Evolutionary conservation across 2,797 vertebrate species (phyloP).

Genomic region (Paramormyrops hopkinsi): DNA sequence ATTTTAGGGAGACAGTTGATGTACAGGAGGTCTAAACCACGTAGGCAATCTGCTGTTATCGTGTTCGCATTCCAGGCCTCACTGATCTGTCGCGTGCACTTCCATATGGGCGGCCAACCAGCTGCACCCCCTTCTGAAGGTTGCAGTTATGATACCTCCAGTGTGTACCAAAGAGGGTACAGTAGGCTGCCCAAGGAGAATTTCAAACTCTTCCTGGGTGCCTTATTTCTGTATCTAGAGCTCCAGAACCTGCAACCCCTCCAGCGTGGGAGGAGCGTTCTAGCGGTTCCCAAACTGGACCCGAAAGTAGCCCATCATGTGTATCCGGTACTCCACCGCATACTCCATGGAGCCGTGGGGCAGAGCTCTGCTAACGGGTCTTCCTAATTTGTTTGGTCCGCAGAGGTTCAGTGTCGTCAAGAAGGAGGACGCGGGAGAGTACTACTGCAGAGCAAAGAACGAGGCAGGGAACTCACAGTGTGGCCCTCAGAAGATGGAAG

Average conservation of each 20-base stretch:
- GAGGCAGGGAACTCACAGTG: conserved; percentile 81
- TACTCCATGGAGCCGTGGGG: background rate
- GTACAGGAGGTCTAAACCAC: conserved; percentile 54
- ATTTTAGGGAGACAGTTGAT: conserved; percentile 73
- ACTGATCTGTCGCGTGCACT: conserved; percentile 30
- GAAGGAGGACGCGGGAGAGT: conserved; percentile 85
- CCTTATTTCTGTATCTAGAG: conserved; percentile 15
- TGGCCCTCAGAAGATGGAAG: conserved; percentile 82
- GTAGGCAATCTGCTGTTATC: conserved; percentile 65
- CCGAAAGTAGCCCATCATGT: background rate
- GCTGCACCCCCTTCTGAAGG: conserved; percentile 36
- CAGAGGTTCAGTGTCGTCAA: conserved; percentile 82
- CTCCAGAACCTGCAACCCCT: background rate
- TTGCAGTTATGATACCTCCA: conserved; percentile 14
- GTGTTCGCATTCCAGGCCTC: conserved; percentile 64
- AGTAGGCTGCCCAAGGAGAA: background rate
- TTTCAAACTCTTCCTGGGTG: background rate
- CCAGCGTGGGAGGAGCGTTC: background rate
- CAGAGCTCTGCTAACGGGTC: background rate
- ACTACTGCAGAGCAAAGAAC: conserved; percentile 84
- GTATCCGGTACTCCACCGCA: background rate
- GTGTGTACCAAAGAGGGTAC: conserved; percentile 20
- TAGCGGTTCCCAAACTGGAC: background rate
- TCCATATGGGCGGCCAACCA: conserved; percentile 34
- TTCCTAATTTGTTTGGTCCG: conserved; percentile 20